phyloP scores from a whole-genome alignment of 1,140 invertebrate genomes.

The Rhyacophila brunnea region DNA sequence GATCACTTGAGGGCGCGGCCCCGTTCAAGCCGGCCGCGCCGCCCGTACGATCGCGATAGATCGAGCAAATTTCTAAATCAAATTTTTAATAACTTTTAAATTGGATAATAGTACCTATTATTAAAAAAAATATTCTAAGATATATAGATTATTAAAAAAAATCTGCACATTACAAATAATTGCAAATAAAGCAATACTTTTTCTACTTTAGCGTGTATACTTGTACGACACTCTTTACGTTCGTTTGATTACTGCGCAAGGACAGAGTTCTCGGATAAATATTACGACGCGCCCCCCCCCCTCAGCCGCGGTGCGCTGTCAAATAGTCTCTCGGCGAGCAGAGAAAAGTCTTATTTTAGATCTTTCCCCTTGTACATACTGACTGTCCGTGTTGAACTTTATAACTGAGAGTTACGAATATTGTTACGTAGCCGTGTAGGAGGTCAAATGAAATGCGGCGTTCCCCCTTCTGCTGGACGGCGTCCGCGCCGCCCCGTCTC shows the following conservation, averaged over 20 bases:
- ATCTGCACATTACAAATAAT: conserved; percentile 38
- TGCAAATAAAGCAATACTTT: conserved; percentile 38
- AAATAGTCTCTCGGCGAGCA: neutral
- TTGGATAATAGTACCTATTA: conserved; percentile 31
- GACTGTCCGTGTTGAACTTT: neutral
- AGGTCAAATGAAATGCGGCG: too few relatives aligned
- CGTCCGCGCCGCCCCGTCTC: too few relatives aligned
- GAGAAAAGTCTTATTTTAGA: conserved; percentile 2
- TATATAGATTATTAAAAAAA: conserved; percentile 33
- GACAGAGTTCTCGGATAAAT: conserved; percentile 30
- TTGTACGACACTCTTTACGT: conserved; percentile 31
- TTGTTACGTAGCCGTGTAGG: too few relatives aligned
- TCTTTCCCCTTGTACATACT: conserved; percentile 17
- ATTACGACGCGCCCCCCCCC: neutral
- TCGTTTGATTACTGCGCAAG: conserved; percentile 19
- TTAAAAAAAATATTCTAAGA: conserved; percentile 33
- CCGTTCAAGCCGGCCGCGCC: conserved; percentile 26
- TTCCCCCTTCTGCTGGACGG: too few relatives aligned
- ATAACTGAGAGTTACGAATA: too few relatives aligned
- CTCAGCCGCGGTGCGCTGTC: neutral
- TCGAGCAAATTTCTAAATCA: conserved; percentile 36
- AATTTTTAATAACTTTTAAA: conserved; percentile 35
- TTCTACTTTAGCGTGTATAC: conserved; percentile 36
- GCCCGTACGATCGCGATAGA: conserved; percentile 29
- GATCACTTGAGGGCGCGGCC: conserved; percentile 21